These are phyloP conservation scores for Cydia strobilella DNA, from an alignment of 1,140 invertebrate species.

Conservation along the genomic window DNA sequence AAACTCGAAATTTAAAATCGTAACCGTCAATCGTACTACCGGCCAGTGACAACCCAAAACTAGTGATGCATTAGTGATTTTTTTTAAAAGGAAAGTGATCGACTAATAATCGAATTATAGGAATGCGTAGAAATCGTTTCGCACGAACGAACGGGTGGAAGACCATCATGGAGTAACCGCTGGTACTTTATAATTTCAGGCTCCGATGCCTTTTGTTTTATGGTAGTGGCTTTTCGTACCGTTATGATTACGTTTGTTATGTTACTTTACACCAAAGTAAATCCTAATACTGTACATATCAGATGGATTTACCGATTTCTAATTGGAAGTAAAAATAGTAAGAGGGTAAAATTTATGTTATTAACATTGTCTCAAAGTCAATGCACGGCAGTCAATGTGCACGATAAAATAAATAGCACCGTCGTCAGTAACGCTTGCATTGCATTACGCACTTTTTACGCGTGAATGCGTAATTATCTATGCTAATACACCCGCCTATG, in stretches of 20 bases:
- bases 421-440: not conserved
- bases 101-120: slow-evolving; percentile 36
- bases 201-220: slow-evolving; percentile 52
- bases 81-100: slow-evolving; percentile 37
- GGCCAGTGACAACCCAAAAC: slow-evolving; percentile 33
- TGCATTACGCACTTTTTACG: not conserved
- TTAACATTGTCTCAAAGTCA: not conserved
- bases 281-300: not conserved
- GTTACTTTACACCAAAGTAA: slow-evolving; percentile 27
- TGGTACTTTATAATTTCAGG: slow-evolving; percentile 56
- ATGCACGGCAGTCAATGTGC: not conserved
- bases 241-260: slow-evolving; percentile 38
- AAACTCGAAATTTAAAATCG: slow-evolving; percentile 39
- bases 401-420: not conserved
- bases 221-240: slow-evolving; percentile 51
- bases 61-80: slow-evolving; percentile 41
- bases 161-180: slow-evolving; percentile 48
- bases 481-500: not conserved
- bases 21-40: not conserved
- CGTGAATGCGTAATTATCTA: not conserved
- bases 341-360: not conserved
- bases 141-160: slow-evolving; percentile 49
- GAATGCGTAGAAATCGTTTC: slow-evolving; percentile 63
- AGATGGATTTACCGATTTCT: slow-evolving; percentile 14
- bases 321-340: not conserved